Conservation (phyloP, 2,113 vertebrate species). For the Aspidoscelis tigris region DNA sequence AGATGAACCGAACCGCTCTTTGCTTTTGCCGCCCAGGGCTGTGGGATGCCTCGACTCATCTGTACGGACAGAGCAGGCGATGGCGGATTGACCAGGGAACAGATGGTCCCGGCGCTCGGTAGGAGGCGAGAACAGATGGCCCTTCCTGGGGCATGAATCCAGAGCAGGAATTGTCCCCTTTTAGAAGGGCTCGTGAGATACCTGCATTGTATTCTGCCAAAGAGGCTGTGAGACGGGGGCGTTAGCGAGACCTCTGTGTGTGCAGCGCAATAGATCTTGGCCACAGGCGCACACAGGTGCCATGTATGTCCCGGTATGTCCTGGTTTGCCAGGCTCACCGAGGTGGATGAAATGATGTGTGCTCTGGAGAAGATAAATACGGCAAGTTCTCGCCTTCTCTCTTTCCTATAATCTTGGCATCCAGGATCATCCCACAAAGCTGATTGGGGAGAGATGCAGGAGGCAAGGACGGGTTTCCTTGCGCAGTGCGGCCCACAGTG, state of each 20-base stretch:
- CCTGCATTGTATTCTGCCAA: not conserved
- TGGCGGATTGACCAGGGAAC: not conserved
- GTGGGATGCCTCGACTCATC: not conserved
- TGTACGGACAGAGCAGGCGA: not conserved
- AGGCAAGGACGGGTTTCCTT: not conserved
- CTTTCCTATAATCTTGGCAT: not conserved
- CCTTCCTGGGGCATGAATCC: not conserved
- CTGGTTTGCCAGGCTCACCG: not conserved
- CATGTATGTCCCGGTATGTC: not conserved
- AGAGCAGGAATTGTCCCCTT: not conserved
- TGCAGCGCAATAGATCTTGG: too few species aligned
- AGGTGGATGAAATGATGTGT: not conserved
- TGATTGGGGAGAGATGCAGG: not conserved
- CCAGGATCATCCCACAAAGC: not conserved
- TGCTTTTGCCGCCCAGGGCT: not conserved
- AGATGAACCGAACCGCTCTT: not conserved
- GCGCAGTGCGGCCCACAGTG: not conserved
- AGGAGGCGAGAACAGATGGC: slow-evolving; percentile 1
- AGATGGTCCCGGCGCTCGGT: not conserved
- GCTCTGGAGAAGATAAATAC: not conserved
- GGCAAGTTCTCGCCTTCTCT: not conserved
- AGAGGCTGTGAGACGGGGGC: not conserved
- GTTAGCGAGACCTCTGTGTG: not conserved
- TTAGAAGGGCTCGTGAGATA: not conserved
- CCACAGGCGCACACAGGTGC: not conserved